Conservation (phyloP, 2,797 vertebrate genomes). For the Squalus acanthias region DNA sequence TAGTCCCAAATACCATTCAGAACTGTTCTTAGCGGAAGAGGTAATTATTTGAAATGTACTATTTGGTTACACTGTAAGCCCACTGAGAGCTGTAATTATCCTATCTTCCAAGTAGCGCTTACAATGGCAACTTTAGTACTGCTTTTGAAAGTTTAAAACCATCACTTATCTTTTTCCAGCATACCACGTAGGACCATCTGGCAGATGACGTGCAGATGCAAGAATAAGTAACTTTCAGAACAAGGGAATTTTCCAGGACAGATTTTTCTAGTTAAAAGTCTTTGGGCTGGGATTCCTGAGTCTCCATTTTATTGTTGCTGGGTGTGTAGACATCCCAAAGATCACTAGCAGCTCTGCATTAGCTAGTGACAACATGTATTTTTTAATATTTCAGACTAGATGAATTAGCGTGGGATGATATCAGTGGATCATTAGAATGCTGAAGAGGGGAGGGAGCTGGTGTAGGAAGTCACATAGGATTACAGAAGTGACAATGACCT, state of each 20-base stretch:
- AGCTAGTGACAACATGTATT: neutral
- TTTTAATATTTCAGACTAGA: neutral
- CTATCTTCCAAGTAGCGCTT: neutral
- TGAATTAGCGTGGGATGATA: neutral
- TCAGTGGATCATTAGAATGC: neutral
- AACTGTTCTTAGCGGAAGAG: neutral
- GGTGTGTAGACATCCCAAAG: neutral
- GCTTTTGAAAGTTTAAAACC: neutral
- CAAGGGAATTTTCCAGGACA: neutral
- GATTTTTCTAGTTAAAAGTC: neutral
- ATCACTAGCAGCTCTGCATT: neutral
- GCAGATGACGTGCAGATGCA: neutral
- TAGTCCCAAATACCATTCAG: neutral
- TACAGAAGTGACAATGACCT: neutral
- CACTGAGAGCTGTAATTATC: neutral
- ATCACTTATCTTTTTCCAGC: neutral
- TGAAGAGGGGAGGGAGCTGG: neutral
- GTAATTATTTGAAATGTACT: neutral
- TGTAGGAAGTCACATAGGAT: neutral
- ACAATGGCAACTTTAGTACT: constrained; percentile 1
- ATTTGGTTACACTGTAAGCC: neutral
- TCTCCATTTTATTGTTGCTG: neutral
- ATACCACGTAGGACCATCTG: neutral
- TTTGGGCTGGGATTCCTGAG: neutral
- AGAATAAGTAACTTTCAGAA: constrained; percentile 6